Percentiles rank a stretch among this genome's conserved stretches.
phyloP scores from a whole-genome alignment of 2,113 vertebrate species.

The Nothobranchius kuhntae region DNA sequence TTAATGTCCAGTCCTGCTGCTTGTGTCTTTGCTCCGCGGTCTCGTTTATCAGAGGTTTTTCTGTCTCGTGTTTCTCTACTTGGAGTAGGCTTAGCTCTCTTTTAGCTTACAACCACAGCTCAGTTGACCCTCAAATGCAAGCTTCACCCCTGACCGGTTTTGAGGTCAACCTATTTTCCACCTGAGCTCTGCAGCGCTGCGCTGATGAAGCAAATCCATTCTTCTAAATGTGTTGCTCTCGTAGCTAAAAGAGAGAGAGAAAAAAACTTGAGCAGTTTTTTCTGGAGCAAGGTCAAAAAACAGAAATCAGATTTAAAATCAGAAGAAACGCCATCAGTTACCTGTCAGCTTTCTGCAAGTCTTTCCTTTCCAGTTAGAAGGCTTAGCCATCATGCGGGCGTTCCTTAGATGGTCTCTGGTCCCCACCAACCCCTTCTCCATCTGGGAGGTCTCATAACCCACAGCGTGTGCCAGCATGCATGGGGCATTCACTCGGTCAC shows the following conservation, averaged over 20 bases:
- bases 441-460: constrained; percentile 26
- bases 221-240: constrained; percentile 19
- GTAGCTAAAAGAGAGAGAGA: neutral
- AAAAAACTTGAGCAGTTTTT: neutral
- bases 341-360: neutral
- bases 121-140: constrained; percentile 32
- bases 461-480: constrained; percentile 30
- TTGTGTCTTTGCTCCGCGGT: constrained; percentile 37
- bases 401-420: constrained; percentile 1
- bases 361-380: constrained; percentile 40
- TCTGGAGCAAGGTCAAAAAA: constrained; percentile 29
- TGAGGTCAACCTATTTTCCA: constrained; percentile 46
- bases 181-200: constrained; percentile 20
- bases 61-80: neutral
- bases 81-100: constrained; percentile 19
- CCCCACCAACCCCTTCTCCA: neutral
- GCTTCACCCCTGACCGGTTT: constrained; percentile 22
- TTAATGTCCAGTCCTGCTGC: constrained; percentile 15
- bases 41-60: constrained; percentile 28
- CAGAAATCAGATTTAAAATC: constrained; percentile 9
- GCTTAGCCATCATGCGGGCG: constrained; percentile 8
- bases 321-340: neutral
- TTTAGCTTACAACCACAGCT: constrained; percentile 24
- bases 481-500: constrained; percentile 43
- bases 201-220: constrained; percentile 26